These are phyloP conservation scores for Sphecodes monilicornis DNA, from an alignment of 2,888 invertebrate species.

Conservation along the genomic window DNA sequence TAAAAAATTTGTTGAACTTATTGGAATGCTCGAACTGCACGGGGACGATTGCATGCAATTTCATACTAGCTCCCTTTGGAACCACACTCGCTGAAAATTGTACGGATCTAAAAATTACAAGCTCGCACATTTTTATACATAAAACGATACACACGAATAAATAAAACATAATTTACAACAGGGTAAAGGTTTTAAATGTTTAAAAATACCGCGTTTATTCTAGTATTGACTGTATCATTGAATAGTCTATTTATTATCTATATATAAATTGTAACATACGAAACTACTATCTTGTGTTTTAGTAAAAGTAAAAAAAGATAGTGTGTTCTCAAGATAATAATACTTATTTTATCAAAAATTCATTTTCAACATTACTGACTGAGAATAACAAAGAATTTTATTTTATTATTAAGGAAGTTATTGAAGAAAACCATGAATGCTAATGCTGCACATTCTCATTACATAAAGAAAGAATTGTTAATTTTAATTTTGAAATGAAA, in stretches of 20 bases:
- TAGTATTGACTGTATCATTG: neutral
- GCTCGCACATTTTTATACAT: neutral
- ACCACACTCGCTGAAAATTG: neutral
- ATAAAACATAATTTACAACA: neutral
- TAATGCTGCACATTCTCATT: too few species aligned
- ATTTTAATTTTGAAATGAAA: too few species aligned
- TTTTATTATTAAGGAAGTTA: neutral
- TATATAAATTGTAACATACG: neutral
- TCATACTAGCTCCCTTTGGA: neutral
- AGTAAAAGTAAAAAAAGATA: neutral
- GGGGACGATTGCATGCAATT: neutral
- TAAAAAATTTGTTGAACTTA: neutral
- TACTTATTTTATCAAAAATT: too few species aligned
- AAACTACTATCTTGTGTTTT: neutral
- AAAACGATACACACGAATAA: neutral
- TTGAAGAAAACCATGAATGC: neutral
- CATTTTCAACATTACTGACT: too few species aligned
- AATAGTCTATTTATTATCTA: neutral
- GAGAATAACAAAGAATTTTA: too few species aligned
- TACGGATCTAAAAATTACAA: too few species aligned
- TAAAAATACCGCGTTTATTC: neutral
- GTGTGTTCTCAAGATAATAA: too few species aligned
- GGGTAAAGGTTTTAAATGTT: neutral
- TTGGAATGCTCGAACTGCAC: neutral
- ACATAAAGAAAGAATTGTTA: too few species aligned